Evolutionary conservation across 1,140 invertebrate species (phyloP).

Genomic region (Pachypsylla venusta): DNA sequence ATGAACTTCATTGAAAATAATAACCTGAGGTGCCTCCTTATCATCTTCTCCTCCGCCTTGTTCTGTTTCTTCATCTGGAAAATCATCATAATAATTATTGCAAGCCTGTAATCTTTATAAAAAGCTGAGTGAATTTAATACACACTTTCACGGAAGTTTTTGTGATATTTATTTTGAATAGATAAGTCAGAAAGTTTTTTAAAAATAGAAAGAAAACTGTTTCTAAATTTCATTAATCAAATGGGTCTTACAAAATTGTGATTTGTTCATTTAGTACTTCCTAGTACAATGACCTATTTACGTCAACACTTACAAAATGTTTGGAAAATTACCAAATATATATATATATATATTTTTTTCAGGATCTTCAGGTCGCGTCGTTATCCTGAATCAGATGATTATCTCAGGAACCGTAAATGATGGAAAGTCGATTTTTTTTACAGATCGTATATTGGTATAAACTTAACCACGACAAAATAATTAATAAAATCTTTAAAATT

Average conservation of each 20-base stretch:
- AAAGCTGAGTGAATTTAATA: not conserved
- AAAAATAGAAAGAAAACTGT: not conserved
- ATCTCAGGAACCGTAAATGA: no score
- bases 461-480: no score
- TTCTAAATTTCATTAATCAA: not conserved
- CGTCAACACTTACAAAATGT: no score
- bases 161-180: not conserved
- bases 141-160: not conserved
- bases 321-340: no score
- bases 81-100: conserved; percentile 4
- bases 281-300: no score
- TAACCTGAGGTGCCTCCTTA: conserved; percentile 65
- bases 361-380: no score
- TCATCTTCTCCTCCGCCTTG: conserved; percentile 71
- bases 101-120: not conserved
- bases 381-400: no score
- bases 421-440: no score
- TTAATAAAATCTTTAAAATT: no score
- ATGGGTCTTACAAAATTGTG: not conserved
- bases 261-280: no score
- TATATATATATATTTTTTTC: no score
- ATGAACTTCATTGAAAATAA: conserved; percentile 79
- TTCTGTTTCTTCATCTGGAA: conserved; percentile 68
- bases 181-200: not conserved
- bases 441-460: no score